A percentile compares a stretch with the other conserved stretches of the same genome.
These are phyloP conservation scores for Anastrepha ludens DNA, from an alignment of 1,140 invertebrate species.

Conservation along the genomic window DNA sequence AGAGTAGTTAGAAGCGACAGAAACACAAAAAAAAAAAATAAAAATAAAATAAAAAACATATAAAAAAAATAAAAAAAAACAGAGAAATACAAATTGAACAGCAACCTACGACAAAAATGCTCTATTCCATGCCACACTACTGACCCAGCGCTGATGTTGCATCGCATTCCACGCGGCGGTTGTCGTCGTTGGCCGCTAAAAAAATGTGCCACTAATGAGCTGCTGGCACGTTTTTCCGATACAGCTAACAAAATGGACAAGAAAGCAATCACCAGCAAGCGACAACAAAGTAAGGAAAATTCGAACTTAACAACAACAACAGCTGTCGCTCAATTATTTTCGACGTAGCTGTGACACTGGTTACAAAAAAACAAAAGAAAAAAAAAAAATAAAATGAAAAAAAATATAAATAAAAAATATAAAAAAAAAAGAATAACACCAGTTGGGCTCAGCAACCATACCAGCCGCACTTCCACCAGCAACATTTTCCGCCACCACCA, in stretches of 20 bases:
- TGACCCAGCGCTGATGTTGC: neutral
- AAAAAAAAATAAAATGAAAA: neutral
- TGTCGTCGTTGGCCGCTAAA: neutral
- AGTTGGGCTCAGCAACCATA: no score
- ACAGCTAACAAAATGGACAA: neutral
- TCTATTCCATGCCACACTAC: neutral
- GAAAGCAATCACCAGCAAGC: neutral
- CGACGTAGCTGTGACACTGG: no score
- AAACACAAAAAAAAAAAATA: neutral
- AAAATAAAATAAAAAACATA: neutral
- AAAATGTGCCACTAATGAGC: conserved; percentile 41
- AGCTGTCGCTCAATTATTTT: neutral
- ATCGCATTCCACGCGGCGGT: neutral
- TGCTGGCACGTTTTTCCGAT: neutral
- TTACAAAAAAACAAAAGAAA: no score
- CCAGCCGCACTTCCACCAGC: neutral
- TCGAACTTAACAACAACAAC: neutral
- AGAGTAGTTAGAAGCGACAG: neutral
- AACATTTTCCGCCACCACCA: neutral
- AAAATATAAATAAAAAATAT: no score
- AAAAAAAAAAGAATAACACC: no score
- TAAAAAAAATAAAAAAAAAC: neutral
- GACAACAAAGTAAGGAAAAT: neutral
- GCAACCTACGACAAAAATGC: neutral
- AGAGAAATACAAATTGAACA: neutral